Conservation (phyloP, 2,888 invertebrate genomes). For the Amphipoea lucens region DNA sequence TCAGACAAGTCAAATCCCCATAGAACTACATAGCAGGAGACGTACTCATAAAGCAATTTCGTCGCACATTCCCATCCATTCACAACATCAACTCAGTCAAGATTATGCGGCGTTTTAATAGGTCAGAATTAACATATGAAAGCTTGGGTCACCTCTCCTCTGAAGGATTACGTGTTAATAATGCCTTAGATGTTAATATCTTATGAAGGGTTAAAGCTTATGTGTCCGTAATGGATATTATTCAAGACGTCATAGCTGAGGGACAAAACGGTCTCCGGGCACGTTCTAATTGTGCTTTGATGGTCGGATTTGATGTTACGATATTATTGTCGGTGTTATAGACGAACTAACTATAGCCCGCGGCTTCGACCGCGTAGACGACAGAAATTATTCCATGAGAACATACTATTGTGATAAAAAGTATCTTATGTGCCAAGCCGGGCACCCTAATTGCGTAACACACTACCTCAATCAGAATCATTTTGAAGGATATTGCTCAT, state of each 20-base stretch:
- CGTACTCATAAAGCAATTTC: slow-evolving; percentile 70
- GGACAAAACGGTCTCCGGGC: slow-evolving; percentile 76
- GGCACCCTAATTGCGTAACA: too few relatives aligned
- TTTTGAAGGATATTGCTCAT: too few relatives aligned
- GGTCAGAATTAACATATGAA: slow-evolving; percentile 87
- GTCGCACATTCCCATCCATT: slow-evolving; percentile 77
- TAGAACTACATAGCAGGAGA: slow-evolving; percentile 48
- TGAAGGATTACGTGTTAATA: slow-evolving; percentile 86
- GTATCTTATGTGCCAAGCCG: background rate
- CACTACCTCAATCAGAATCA: too few relatives aligned
- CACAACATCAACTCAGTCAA: slow-evolving; percentile 75
- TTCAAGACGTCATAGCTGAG: slow-evolving; percentile 76
- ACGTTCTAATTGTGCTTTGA: slow-evolving; percentile 79
- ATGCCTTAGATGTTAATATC: slow-evolving; percentile 84
- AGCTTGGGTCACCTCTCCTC: slow-evolving; percentile 80
- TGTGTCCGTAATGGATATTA: slow-evolving; percentile 83
- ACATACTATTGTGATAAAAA: background rate
- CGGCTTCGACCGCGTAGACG: background rate
- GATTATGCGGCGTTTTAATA: slow-evolving; percentile 83
- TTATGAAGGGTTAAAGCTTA: slow-evolving; percentile 83
- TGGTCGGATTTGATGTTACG: slow-evolving; percentile 71
- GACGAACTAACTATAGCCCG: background rate
- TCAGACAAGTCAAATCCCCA: slow-evolving; percentile 42
- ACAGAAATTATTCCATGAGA: background rate
- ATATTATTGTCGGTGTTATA: slow-evolving; percentile 11